These are phyloP conservation scores for Phymatocera aterrima DNA, from an alignment of 2,888 invertebrate species.

Conservation along the genomic window DNA sequence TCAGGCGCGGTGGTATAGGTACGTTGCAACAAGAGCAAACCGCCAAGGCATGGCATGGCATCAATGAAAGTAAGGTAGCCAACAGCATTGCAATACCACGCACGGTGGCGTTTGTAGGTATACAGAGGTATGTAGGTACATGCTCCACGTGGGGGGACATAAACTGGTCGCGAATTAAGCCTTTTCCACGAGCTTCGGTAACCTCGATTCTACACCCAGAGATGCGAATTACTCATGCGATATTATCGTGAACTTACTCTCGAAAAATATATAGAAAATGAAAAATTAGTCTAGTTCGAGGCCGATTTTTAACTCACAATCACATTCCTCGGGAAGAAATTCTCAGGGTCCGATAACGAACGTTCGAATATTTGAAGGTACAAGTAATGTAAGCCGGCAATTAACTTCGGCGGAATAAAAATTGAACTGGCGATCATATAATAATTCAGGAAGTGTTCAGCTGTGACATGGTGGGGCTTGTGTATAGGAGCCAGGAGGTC, in stretches of 20 bases:
- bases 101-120: background rate
- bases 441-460: background rate
- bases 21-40: slow-evolving; percentile 27
- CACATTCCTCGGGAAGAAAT: background rate
- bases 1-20: too few species aligned
- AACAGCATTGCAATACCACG: background rate
- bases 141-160: slow-evolving; percentile 7
- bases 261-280: too few species aligned
- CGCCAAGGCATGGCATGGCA: background rate
- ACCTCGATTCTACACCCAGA: background rate
- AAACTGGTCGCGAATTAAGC: slow-evolving; percentile 4
- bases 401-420: too few species aligned
- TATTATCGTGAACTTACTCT: background rate
- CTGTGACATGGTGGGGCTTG: background rate
- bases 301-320: too few species aligned
- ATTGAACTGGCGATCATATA: background rate
- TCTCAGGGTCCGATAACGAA: too few species aligned
- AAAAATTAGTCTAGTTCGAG: too few species aligned
- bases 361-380: background rate
- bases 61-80: slow-evolving; percentile 39
- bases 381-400: too few species aligned
- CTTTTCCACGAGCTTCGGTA: slow-evolving; percentile 14
- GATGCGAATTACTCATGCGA: background rate
- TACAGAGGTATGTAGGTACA: background rate
- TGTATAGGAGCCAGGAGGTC: background rate